These are phyloP conservation scores for Eristalis arbustorum DNA, from an alignment of 2,888 invertebrate species.

Conservation along the genomic window DNA sequence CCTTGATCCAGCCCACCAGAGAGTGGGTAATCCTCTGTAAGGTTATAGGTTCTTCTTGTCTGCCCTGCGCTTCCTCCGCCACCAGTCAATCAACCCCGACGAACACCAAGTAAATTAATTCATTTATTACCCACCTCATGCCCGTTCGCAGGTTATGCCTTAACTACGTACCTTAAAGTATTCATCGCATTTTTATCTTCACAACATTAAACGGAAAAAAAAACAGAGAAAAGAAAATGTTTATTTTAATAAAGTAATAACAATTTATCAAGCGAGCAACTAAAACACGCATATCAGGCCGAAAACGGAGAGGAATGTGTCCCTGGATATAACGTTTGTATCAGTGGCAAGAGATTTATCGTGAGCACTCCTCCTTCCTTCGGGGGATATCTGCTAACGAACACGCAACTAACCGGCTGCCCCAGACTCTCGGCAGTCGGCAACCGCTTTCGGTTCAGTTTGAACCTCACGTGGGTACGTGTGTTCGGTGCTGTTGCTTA, in stretches of 20 bases:
- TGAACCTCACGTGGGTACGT: not conserved
- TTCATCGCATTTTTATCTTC: not conserved
- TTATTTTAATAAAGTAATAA: conserved; percentile 54
- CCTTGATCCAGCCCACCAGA: no score
- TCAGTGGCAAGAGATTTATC: conserved; percentile 58
- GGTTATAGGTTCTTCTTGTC: no score
- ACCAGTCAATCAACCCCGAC: not conserved
- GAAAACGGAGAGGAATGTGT: not conserved
- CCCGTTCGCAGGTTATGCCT: not conserved
- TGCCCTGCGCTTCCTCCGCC: no score
- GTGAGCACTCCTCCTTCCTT: conserved; percentile 22
- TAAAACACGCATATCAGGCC: conserved; percentile 39
- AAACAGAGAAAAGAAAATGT: not conserved
- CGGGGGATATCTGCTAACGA: conserved; percentile 22
- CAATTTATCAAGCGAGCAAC: conserved; percentile 36
- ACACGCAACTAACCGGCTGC: conserved; percentile 33
- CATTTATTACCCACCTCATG: not conserved
- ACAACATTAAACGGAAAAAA: not conserved
- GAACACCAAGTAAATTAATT: not conserved
- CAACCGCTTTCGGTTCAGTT: conserved; percentile 23
- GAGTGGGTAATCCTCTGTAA: no score
- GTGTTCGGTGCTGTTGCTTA: conserved; percentile 28
- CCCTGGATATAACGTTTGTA: conserved; percentile 41
- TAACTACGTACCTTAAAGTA: not conserved
- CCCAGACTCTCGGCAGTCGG: not conserved